phyloP scores from a whole-genome alignment of 92 coral and sea anemone species.

The Pocillopora grandis region DNA sequence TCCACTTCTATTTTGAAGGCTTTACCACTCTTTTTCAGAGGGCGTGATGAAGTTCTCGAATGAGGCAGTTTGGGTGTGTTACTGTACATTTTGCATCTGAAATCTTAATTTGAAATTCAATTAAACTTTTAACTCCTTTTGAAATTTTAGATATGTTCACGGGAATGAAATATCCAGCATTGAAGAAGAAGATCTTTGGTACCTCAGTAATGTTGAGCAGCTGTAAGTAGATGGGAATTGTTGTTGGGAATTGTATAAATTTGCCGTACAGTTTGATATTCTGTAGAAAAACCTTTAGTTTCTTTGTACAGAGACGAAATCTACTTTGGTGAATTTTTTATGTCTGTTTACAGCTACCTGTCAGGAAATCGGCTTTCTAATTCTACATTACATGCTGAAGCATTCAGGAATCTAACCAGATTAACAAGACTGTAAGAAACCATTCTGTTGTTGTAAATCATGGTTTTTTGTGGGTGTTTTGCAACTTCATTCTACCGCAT shows the following conservation, averaged over 20 bases:
- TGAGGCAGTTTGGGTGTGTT: too few species aligned
- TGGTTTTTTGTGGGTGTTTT: too few species aligned
- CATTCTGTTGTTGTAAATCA: not conserved
- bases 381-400: constrained; percentile 77
- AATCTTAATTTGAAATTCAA: too few species aligned
- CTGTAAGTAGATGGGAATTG: constrained; percentile 65
- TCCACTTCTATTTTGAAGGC: too few species aligned
- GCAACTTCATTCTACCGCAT: too few species aligned
- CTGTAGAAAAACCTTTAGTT: not conserved
- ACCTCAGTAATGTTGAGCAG: constrained; percentile 51
- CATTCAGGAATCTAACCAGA: constrained; percentile 80
- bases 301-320: not conserved
- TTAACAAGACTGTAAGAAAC: constrained; percentile 71
- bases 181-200: constrained; percentile 80
- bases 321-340: not conserved
- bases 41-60: too few species aligned
- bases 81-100: too few species aligned
- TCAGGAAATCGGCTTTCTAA: constrained; percentile 65
- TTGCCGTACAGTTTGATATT: not conserved
- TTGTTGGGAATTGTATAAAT: not conserved
- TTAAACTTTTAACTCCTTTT: not conserved
- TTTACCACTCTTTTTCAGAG: too few species aligned
- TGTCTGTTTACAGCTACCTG: constrained; percentile 59
- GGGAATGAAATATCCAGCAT: constrained; percentile 55
- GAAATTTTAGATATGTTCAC: constrained; percentile 62